Evolutionary conservation across 1,140 invertebrate species (phyloP), one percentile per base, ranked within the genome.

Genomic region (Polyergus mexicanus): DNA sequence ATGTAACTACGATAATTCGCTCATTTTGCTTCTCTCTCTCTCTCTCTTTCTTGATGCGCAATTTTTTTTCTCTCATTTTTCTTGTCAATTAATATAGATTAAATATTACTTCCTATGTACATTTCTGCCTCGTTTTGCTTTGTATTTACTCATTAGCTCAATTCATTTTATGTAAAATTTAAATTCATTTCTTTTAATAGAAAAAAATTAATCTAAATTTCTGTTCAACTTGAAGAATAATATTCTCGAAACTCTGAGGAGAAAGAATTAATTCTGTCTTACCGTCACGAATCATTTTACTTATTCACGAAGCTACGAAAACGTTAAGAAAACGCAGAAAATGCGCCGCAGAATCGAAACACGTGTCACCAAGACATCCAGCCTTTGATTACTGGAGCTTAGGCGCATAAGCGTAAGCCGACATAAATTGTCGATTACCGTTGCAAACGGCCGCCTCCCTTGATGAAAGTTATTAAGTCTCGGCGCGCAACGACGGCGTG

Each of bases 351-450:
- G 28, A 81, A 35, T 81, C 13, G 28, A 58, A 60, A 72, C 66
- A 35, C 51, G n/a, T 54, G 68, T 83, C 54, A 60, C 25, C 38
- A 58, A 78, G 65, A 13, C n/a, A 7, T 35, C 13, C 19, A 35
- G 54, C 68, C 78, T 83, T 83, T 83, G 68, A 83, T 83, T 72
- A 83, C 25, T 62, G 54, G n/a, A 83, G 68, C 68, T 83, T 83
- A 19, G 38, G 19, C 78, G 38, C 54, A 68, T 38, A 60, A 83
- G 38, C 54, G 78, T 38, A 60, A 83, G 66, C 51, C 68, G n/a
- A 60, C 72, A 84, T 84, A 84, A 84, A 84, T 84, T 84, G 81
- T 44, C 81, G 58, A 84, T 84, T 75, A 84, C 72, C 60, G 84
- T 80, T 78, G 84, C 63, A 85, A 80, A 85, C 75, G 63, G 16